These are phyloP conservation scores for Osmoderma eremita DNA, from an alignment of 2,888 invertebrate genomes.

Conservation along the genomic window DNA sequence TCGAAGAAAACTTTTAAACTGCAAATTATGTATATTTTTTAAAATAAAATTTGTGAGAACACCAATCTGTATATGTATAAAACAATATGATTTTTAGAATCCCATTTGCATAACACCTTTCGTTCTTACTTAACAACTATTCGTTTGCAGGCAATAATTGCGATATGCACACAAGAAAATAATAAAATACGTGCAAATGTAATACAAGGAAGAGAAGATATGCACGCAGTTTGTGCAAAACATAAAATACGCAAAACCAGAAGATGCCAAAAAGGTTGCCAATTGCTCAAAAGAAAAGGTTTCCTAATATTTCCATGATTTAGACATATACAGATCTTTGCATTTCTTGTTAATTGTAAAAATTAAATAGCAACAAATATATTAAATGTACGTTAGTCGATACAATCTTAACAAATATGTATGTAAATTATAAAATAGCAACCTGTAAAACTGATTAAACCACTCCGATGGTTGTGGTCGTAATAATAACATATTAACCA, in stretches of 20 bases:
- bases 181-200: constrained; percentile 20
- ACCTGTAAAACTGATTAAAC: constrained; percentile 71
- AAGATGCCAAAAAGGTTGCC: constrained; percentile 25
- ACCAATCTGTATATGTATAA: no score
- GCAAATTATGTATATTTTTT: no score
- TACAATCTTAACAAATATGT: constrained; percentile 45
- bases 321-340: constrained; percentile 24
- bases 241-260: constrained; percentile 29
- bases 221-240: constrained; percentile 31
- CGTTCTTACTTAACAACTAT: neutral
- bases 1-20: no score
- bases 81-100: neutral
- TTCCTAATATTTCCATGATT: constrained; percentile 3
- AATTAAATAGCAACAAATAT: constrained; percentile 23
- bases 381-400: constrained; percentile 19
- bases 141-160: neutral
- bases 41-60: no score
- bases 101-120: constrained; percentile 5
- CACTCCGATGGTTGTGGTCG: constrained; percentile 69
- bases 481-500: constrained; percentile 73
- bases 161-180: neutral
- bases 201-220: constrained; percentile 2
- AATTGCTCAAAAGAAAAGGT: constrained; percentile 9
- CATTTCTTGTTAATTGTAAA: constrained; percentile 26
- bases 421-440: constrained; percentile 51